These are phyloP conservation scores for Drosophila anomelani DNA, from an alignment of 2,888 invertebrate species.

Conservation along the genomic window DNA sequence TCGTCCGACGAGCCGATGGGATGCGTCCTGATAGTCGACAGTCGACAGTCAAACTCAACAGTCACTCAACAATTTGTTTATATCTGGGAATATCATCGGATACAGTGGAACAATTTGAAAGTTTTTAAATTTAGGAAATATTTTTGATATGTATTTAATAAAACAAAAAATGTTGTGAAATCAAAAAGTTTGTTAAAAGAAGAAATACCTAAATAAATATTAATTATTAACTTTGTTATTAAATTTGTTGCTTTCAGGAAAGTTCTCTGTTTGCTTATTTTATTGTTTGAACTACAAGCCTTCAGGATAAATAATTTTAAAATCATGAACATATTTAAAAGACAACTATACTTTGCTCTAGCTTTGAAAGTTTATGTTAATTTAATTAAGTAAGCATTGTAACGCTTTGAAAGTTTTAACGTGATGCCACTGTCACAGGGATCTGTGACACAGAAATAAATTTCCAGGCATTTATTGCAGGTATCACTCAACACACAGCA, in stretches of 20 bases:
- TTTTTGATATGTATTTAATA: not conserved
- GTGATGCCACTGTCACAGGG: conserved; percentile 13
- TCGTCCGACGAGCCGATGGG: conserved; percentile 22
- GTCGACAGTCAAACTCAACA: conserved; percentile 32
- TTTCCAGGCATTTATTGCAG: conserved; percentile 64
- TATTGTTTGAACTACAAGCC: not conserved
- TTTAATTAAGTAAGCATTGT: conserved; percentile 1
- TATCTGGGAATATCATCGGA: conserved; percentile 11
- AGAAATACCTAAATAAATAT: not conserved
- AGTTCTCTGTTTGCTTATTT: not conserved
- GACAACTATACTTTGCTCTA: not conserved
- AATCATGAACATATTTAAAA: not conserved
- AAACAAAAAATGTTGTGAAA: not conserved
- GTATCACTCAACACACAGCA: conserved; percentile 40
- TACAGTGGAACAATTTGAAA: conserved; percentile 21
- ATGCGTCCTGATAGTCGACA: conserved; percentile 38
- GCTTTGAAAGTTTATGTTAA: not conserved
- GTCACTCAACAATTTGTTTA: conserved; percentile 43
- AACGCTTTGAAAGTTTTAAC: conserved; percentile 23
- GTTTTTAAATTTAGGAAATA: not conserved
- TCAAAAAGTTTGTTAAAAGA: not conserved
- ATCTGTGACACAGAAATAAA: conserved; percentile 69
- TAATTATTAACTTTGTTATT: not conserved
- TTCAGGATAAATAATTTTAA: not conserved
- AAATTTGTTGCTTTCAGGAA: not conserved